phyloP scores from a whole-genome alignment of 2,113 vertebrate genomes.

The Polypterus senegalus region DNA sequence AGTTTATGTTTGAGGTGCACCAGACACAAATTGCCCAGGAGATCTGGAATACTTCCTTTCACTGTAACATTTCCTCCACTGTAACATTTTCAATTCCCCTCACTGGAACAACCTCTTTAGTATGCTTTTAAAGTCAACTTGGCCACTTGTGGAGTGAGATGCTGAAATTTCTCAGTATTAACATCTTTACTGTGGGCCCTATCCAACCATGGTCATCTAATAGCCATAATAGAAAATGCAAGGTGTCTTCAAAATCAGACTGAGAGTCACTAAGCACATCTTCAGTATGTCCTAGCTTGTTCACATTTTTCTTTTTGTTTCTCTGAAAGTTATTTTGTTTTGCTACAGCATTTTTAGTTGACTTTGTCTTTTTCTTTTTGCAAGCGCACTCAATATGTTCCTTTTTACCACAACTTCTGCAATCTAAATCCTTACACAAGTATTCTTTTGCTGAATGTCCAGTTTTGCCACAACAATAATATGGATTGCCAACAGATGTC shows the following conservation, averaged over 20 bases:
- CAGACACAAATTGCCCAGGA: slow-evolving; percentile 13
- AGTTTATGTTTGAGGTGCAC: slow-evolving; percentile 4
- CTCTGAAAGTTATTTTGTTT: slow-evolving; percentile 4
- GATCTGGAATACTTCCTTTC: not conserved
- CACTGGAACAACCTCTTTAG: slow-evolving; percentile 8
- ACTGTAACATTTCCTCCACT: slow-evolving; percentile 12
- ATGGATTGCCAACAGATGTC: not conserved
- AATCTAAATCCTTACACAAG: slow-evolving; percentile 12
- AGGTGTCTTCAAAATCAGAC: slow-evolving; percentile 1
- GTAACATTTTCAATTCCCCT: slow-evolving; percentile 10
- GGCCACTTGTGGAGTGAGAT: slow-evolving; percentile 6
- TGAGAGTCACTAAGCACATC: slow-evolving; percentile 5
- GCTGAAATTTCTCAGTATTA: slow-evolving; percentile 7
- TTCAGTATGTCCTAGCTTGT: slow-evolving; percentile 7
- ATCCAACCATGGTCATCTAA: slow-evolving; percentile 10
- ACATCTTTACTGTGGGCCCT: slow-evolving; percentile 6
- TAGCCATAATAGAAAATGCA: slow-evolving; percentile 14
- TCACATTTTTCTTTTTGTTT: slow-evolving; percentile 8
- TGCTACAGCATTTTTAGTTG: not conserved
- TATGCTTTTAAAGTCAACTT: slow-evolving; percentile 9
- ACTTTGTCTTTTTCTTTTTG: slow-evolving; percentile 8
- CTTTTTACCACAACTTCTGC: slow-evolving; percentile 12
- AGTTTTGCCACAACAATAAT: slow-evolving; percentile 11
- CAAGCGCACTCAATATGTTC: slow-evolving; percentile 13
- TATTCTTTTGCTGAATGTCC: slow-evolving; percentile 10